Conservation (phyloP, 2,888 invertebrate genomes). For the Acanthosepion esculentum region DNA sequence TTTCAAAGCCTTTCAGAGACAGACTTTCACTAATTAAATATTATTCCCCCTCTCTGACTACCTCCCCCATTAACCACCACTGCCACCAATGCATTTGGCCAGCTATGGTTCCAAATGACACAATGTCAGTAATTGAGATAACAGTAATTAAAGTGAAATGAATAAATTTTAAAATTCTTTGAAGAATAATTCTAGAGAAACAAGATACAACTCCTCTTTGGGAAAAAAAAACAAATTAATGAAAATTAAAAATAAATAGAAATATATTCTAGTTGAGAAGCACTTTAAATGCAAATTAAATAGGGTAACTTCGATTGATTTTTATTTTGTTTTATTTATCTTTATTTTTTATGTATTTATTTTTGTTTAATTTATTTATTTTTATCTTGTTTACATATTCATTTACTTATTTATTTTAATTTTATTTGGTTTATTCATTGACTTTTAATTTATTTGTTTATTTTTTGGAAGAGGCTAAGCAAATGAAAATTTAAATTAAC, state of each 20-base stretch:
- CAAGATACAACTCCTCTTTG: not conserved
- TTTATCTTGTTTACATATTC: no score
- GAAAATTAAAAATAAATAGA: not conserved
- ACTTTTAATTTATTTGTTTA: no score
- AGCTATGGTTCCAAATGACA: not conserved
- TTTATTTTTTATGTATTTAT: no score
- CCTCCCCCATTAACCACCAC: not conserved
- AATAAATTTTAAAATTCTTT: not conserved
- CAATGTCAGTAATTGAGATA: constrained; percentile 33
- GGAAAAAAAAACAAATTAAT: not conserved
- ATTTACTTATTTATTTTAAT: no score
- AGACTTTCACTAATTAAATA: not conserved
- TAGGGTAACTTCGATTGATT: not conserved
- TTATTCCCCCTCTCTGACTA: not conserved
- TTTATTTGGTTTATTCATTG: no score
- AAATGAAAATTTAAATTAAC: not conserved
- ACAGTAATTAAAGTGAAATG: constrained; percentile 12
- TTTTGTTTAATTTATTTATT: no score
- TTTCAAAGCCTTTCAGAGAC: constrained; percentile 2
- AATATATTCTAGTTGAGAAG: not conserved
- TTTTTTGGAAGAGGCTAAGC: not conserved
- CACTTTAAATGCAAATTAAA: constrained; percentile 4
- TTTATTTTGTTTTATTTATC: no score
- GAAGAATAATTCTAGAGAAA: not conserved
- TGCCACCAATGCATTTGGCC: not conserved